Base-by-base conservation (phyloP, 2,888 invertebrate species). In the Meta bourneti region DNA sequence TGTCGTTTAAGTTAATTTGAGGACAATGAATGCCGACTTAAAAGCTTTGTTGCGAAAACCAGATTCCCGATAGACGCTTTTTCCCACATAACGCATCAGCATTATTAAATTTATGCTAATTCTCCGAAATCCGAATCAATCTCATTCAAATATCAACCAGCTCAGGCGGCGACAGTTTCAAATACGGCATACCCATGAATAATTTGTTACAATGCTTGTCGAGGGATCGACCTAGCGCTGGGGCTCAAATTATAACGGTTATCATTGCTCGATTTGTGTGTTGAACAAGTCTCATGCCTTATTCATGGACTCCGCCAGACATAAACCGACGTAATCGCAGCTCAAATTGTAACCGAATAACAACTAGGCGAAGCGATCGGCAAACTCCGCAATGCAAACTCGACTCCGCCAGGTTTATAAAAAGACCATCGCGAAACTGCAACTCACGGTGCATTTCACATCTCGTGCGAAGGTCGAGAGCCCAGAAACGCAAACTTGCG, bases 401-500 rank as follows among this genome's bases (percentile, higher is more conserved):
- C 74, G 81, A 61, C 19, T 34, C 69, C 48, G 34, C 20, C 13
- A 8, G 75, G 81, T 81, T 88, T 81, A 74, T 81, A 75, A 75
- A 81, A 81, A 51, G 71, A 87, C 80, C 19, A 71, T 74, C 72
- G 52, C 61, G n/a, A 20, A 20, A 16, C 72, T 54, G 54, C n/a
- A 48, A 34, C 61, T 85, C 51, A 49, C 34, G 48, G 48, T 85
- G 9, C 77, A 34, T 78, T 78, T 89, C 13, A 61, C 8, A 16
- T 82, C 70, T 71, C 78, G 69, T 70, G 70, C 78, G 11, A n/a
- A 9, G 78, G 83, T 75, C 70, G 69, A 74, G 34, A 81, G 69
- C 7, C 72, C 49, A 72, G 52, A 85, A 87, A 91, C 91, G 91
- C 91, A 87, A 91, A 71, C 78, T 87, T 87, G 91, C 91, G 91